Percentiles rank a stretch among this genome's conserved stretches.
Conservation (phyloP, 1,140 invertebrate genomes). For the Rhizoglyphus robini region DNA sequence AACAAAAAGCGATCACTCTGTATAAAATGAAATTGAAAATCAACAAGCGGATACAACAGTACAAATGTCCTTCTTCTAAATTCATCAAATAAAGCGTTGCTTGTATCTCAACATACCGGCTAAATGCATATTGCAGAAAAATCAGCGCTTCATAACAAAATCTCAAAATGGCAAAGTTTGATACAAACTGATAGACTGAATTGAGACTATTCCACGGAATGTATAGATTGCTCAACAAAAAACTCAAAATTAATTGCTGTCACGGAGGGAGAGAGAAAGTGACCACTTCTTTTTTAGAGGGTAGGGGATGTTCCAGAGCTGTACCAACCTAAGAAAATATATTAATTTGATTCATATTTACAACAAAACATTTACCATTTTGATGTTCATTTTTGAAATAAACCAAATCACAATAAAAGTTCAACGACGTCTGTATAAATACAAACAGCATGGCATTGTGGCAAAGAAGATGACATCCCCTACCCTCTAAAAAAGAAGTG, state of each 20-base stretch:
- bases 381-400: slow-evolving; percentile 14
- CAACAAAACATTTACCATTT: slow-evolving; percentile 12
- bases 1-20: not conserved
- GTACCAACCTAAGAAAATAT: slow-evolving; percentile 15
- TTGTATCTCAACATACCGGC: slow-evolving; percentile 9
- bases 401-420: not conserved
- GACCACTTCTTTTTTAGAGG: not conserved
- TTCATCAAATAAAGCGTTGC: not conserved
- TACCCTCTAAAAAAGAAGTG: too few relatives aligned
- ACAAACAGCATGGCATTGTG: not conserved
- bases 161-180: not conserved
- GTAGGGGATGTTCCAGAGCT: not conserved
- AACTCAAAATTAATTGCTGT: not conserved
- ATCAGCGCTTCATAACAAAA: not conserved
- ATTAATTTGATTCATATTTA: not conserved
- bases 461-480: not conserved
- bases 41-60: not conserved
- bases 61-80: not conserved
- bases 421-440: not conserved
- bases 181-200: slow-evolving; percentile 2
- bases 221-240: slow-evolving; percentile 5
- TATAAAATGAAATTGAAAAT: slow-evolving; percentile 1
- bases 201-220: not conserved
- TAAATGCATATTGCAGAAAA: slow-evolving; percentile 11
- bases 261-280: not conserved